Evolutionary conservation across 2,113 vertebrate genomes (phyloP).

Genomic region (Salminus brasiliensis): DNA sequence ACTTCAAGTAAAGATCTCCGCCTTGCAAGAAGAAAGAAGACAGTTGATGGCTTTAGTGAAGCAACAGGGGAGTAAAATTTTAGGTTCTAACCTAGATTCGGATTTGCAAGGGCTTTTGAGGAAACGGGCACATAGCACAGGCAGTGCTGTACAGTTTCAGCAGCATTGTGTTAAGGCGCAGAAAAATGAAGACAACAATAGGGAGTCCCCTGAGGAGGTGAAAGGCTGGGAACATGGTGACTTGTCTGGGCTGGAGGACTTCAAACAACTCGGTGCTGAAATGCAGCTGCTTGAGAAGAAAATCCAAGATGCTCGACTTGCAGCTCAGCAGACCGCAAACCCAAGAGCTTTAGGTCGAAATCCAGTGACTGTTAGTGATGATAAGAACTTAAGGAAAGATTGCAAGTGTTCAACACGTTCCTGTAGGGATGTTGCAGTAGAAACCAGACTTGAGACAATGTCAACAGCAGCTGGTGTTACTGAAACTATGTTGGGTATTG

Average conservation of each 20-base stretch:
- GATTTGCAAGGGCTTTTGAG: slow-evolving; percentile 61
- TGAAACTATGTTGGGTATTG: slow-evolving; percentile 83
- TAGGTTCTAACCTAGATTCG: slow-evolving; percentile 61
- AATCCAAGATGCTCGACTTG: slow-evolving; percentile 78
- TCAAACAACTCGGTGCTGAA: slow-evolving; percentile 85
- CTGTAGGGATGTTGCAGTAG: slow-evolving; percentile 71
- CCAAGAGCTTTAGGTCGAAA: slow-evolving; percentile 58
- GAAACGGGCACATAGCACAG: slow-evolving; percentile 77
- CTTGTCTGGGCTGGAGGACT: slow-evolving; percentile 79
- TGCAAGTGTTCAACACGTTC: slow-evolving; percentile 60
- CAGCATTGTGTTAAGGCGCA: slow-evolving; percentile 56
- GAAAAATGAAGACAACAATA: slow-evolving; percentile 68
- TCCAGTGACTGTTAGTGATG: slow-evolving; percentile 76
- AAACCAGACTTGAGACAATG: slow-evolving; percentile 71
- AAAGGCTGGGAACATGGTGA: slow-evolving; percentile 69
- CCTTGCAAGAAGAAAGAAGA: slow-evolving; percentile 93
- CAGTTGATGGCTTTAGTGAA: slow-evolving; percentile 85
- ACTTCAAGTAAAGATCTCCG: slow-evolving; percentile 94
- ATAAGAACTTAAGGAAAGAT: slow-evolving; percentile 68
- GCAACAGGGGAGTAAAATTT: slow-evolving; percentile 67
- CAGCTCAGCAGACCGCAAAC: slow-evolving; percentile 56
- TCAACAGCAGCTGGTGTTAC: slow-evolving; percentile 79
- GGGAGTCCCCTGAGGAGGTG: slow-evolving; percentile 68
- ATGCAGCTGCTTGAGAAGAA: slow-evolving; percentile 86
- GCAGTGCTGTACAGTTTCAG: slow-evolving; percentile 65